Conservation (phyloP, 2,888 invertebrate species). For the Agrotis exclamationis region DNA sequence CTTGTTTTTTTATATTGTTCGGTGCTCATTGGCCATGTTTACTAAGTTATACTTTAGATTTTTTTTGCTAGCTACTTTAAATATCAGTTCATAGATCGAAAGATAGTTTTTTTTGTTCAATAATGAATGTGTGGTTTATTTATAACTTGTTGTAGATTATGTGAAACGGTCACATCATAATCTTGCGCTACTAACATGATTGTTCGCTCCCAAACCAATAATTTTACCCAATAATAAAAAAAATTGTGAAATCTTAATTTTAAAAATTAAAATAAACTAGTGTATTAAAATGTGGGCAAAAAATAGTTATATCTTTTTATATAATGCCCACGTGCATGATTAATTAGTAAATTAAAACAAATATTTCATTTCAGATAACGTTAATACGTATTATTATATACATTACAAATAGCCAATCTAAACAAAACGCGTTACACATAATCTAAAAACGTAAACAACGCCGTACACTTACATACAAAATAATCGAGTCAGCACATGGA, state of each 20-base stretch:
- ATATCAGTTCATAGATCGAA: background rate
- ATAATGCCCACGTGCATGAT: background rate
- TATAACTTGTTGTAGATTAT: background rate
- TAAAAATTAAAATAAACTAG: too few relatives aligned
- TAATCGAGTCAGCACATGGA: slow-evolving; percentile 6
- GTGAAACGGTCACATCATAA: too few relatives aligned
- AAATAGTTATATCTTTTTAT: too few relatives aligned
- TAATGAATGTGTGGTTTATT: background rate
- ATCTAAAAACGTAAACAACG: slow-evolving; percentile 27
- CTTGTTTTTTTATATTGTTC: slow-evolving; percentile 37
- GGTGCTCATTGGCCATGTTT: background rate
- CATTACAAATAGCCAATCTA: background rate
- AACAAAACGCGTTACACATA: slow-evolving; percentile 26
- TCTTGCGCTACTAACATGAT: too few relatives aligned
- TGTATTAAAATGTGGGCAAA: too few relatives aligned
- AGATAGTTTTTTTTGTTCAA: background rate
- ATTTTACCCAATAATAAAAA: too few relatives aligned
- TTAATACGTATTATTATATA: too few relatives aligned
- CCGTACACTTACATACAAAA: background rate
- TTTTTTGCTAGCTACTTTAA: background rate
- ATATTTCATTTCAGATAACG: background rate
- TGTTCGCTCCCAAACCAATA: too few relatives aligned
- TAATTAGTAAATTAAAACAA: background rate
- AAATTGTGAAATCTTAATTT: too few relatives aligned
- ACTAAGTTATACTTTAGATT: background rate